A percentile compares a stretch with the other conserved stretches of the same genome.
Evolutionary conservation across 2,797 vertebrate species (phyloP).

Genomic region (Aphelocoma californica): DNA sequence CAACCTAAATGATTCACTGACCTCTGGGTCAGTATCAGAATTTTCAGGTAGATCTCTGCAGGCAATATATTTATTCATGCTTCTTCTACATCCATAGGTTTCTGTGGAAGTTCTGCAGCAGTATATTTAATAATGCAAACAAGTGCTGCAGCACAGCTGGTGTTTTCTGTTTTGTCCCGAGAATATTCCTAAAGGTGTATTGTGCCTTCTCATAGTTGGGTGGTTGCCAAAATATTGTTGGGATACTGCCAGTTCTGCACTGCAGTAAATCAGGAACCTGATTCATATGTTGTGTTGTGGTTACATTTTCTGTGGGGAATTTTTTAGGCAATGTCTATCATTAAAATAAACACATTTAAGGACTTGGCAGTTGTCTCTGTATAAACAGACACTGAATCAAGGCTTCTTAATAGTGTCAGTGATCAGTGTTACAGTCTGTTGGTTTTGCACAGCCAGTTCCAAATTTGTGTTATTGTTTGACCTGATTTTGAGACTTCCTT

Average conservation of each 20-base stretch:
- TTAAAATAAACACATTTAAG: constrained; percentile 17
- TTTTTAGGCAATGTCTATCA: neutral
- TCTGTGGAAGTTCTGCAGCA: constrained; percentile 23
- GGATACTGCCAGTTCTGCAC: constrained; percentile 58
- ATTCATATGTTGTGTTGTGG: neutral
- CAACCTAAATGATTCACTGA: neutral
- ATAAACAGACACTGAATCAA: neutral
- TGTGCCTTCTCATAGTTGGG: constrained; percentile 4
- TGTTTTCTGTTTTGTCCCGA: neutral
- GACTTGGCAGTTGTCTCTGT: neutral
- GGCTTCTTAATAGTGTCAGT: neutral
- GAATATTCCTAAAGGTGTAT: constrained; percentile 35
- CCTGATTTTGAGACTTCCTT: neutral
- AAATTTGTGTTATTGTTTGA: neutral
- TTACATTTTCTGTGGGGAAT: neutral
- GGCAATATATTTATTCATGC: neutral
- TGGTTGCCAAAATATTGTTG: constrained; percentile 32
- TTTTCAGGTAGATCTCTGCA: neutral
- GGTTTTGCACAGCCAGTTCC: neutral
- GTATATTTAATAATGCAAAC: constrained; percentile 36
- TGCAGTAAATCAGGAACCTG: constrained; percentile 59
- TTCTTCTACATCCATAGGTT: neutral
- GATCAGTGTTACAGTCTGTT: neutral
- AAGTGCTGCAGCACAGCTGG: neutral
- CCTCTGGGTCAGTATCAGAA: neutral